Conservation (phyloP, 2,797 vertebrate species). For the Danio choprae region DNA sequence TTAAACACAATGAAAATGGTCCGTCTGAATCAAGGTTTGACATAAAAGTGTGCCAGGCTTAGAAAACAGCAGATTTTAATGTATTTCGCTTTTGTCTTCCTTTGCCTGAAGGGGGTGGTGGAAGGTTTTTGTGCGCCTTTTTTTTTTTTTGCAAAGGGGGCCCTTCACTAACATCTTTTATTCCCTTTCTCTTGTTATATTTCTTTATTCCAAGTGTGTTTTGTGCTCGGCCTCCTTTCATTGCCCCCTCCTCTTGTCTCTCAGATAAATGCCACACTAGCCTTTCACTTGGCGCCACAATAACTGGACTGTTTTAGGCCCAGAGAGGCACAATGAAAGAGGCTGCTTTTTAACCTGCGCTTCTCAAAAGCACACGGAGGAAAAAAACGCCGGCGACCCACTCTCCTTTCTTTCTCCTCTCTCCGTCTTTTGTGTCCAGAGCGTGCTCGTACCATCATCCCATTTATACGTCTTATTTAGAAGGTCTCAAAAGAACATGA, state of each 20-base stretch:
- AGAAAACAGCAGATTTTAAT: constrained; percentile 55
- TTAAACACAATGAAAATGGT: constrained; percentile 39
- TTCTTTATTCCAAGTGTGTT: constrained; percentile 82
- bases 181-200: constrained; percentile 80
- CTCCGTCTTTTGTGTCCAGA: constrained; percentile 69
- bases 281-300: constrained; percentile 79
- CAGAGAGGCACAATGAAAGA: constrained; percentile 64
- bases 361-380: constrained; percentile 73
- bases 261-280: constrained; percentile 84
- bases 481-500: constrained; percentile 63
- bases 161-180: constrained; percentile 81
- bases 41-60: constrained; percentile 56
- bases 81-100: constrained; percentile 50
- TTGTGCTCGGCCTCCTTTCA: constrained; percentile 71
- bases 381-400: constrained; percentile 66
- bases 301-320: constrained; percentile 79
- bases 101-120: constrained; percentile 53
- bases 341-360: constrained; percentile 82
- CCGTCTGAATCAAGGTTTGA: constrained; percentile 53
- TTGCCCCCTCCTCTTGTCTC: constrained; percentile 66
- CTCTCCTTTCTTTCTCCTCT: constrained; percentile 68
- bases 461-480: constrained; percentile 81
- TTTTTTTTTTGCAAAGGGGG: constrained; percentile 51
- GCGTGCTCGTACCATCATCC: constrained; percentile 73
- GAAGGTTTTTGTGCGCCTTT: constrained; percentile 59